Conservation (phyloP, 2,113 vertebrate genomes). For the Callorhinus ursinus region DNA sequence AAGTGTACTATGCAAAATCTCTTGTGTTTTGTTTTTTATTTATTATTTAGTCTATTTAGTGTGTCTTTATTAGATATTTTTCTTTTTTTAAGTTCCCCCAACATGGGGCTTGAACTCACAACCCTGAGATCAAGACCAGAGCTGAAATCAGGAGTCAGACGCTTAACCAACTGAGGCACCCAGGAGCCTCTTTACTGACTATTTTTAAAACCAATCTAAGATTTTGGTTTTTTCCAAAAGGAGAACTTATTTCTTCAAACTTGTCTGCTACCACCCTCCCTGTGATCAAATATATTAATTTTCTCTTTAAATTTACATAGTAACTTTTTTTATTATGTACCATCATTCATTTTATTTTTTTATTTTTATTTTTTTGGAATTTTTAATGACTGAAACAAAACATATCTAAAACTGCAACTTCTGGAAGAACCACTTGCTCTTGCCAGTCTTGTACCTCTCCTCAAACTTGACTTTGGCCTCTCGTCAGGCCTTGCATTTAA, state of each 20-base stretch:
- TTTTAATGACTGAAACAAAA: too few relatives aligned
- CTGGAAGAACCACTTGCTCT: too few relatives aligned
- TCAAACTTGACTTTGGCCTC: too few relatives aligned
- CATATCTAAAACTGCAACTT: too few relatives aligned
- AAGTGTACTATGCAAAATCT: not conserved
- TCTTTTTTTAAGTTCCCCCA: not conserved
- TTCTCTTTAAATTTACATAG: not conserved
- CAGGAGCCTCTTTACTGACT: not conserved
- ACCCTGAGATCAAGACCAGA: not conserved
- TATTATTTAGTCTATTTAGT: not conserved
- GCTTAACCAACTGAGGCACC: not conserved
- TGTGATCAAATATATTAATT: not conserved
- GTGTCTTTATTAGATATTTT: not conserved
- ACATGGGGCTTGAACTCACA: not conserved
- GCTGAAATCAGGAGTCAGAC: not conserved
- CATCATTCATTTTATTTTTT: not conserved
- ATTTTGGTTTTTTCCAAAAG: not conserved
- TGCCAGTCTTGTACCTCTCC: too few relatives aligned
- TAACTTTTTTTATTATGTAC: not conserved
- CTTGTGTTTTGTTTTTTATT: not conserved
- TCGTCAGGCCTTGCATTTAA: too few relatives aligned
- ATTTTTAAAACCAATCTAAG: not conserved
- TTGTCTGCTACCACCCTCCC: not conserved
- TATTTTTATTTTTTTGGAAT: too few relatives aligned
- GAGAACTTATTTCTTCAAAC: not conserved